Evolutionary conservation across 1,140 invertebrate genomes (phyloP).

Genomic region (Aporrectodea caliginosa): DNA sequence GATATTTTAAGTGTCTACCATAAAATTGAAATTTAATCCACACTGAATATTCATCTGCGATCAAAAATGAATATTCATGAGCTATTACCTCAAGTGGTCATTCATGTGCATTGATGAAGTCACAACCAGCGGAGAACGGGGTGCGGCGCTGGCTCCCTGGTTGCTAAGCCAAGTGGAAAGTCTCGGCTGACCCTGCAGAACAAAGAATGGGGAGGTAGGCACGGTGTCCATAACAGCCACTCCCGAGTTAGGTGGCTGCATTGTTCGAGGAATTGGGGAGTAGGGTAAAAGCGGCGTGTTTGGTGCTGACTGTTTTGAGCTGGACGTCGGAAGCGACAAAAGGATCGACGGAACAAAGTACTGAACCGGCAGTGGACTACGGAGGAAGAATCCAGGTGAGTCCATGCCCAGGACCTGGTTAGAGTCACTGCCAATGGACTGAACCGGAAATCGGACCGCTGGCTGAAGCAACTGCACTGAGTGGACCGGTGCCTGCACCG

Average conservation of each 20-base stretch:
- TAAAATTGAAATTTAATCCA: no score
- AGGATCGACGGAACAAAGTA: background rate
- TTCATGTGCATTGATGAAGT: background rate
- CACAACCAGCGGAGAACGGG: background rate
- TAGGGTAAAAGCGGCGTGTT: background rate
- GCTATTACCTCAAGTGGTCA: no score
- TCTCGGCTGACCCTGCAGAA: background rate
- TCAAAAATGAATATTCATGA: no score
- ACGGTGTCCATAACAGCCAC: background rate
- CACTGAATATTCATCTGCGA: no score
- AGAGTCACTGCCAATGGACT: background rate
- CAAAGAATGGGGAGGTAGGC: background rate
- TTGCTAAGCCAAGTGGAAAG: background rate
- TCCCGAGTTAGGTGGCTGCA: background rate
- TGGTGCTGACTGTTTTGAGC: background rate
- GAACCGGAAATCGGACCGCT: background rate
- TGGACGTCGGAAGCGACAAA: background rate
- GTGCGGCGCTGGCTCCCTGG: background rate
- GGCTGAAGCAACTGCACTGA: background rate
- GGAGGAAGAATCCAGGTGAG: background rate
- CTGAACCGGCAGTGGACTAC: background rate
- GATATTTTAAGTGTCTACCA: no score
- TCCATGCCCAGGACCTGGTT: background rate
- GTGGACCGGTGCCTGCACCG: no score
- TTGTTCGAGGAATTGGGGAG: background rate